Conservation (phyloP, 2,888 invertebrate species). For the Luperina nickerlii region DNA sequence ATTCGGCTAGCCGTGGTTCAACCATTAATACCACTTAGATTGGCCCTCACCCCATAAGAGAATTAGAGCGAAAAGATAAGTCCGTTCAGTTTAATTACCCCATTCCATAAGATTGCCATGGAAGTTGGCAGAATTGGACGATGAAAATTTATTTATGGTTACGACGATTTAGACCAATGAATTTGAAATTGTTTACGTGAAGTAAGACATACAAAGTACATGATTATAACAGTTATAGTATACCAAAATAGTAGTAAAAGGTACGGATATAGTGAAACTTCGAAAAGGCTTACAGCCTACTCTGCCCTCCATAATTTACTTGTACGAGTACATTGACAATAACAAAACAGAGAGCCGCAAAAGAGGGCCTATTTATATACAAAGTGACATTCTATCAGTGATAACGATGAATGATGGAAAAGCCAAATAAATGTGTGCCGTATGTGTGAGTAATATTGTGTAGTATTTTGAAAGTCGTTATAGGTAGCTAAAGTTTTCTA, state of each 20-base stretch:
- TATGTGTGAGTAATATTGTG: background rate
- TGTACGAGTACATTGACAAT: background rate
- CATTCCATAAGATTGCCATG: conserved; percentile 41
- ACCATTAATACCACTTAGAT: conserved; percentile 42
- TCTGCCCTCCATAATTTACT: background rate
- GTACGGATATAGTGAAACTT: background rate
- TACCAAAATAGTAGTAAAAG: background rate
- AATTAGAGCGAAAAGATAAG: conserved; percentile 60
- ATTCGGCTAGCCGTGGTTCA: conserved; percentile 30
- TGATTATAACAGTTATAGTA: background rate
- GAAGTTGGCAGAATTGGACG: conserved; percentile 37
- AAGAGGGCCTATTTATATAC: background rate
- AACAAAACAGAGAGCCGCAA: background rate
- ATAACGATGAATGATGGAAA: conserved; percentile 1
- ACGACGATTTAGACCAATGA: background rate
- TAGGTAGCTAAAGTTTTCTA: background rate
- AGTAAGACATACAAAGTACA: background rate
- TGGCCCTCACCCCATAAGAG: conserved; percentile 48
- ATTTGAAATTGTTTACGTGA: background rate
- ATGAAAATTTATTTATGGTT: conserved; percentile 45
- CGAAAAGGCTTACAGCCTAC: background rate
- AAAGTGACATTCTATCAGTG: background rate
- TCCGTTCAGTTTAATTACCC: conserved; percentile 50
- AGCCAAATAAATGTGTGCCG: background rate
- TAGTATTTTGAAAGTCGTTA: background rate